A percentile compares a stretch with the other conserved stretches of the same genome.
Conservation (phyloP, 2,113 vertebrate species). For the Martes martes region DNA sequence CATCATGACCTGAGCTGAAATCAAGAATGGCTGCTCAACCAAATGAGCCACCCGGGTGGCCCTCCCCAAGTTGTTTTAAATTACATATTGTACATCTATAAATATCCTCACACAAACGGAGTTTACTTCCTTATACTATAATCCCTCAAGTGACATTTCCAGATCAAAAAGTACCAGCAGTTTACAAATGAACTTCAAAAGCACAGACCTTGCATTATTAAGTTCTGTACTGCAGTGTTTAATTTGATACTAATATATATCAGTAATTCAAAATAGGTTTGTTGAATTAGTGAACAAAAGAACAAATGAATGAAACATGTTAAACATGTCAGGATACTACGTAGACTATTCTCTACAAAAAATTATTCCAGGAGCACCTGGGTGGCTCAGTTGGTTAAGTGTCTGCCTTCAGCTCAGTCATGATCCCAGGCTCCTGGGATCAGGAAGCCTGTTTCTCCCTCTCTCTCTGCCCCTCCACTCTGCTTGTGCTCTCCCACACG, state of each 20-base stretch:
- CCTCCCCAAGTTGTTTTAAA: neutral
- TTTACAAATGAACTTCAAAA: neutral
- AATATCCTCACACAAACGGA: neutral
- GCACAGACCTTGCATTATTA: neutral
- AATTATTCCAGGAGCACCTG: neutral
- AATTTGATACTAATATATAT: neutral
- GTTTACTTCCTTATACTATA: neutral
- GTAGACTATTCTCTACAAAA: neutral
- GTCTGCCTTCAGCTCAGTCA: neutral
- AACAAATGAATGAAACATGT: neutral
- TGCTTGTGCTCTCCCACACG: neutral
- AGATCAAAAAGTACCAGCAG: neutral
- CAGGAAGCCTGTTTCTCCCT: neutral
- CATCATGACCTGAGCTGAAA: neutral
- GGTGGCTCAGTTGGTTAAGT: neutral
- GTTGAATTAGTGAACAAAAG: neutral
- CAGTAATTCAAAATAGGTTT: constrained; percentile 7
- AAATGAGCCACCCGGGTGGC: neutral
- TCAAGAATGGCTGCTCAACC: neutral
- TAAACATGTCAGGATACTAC: neutral
- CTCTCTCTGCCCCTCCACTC: neutral
- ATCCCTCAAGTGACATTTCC: neutral
- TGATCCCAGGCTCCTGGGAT: neutral
- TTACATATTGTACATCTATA: neutral
- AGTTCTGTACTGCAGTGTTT: neutral